Base-by-base conservation (phyloP, 2,888 invertebrate species). In the Drosophila pullipes region DNA sequence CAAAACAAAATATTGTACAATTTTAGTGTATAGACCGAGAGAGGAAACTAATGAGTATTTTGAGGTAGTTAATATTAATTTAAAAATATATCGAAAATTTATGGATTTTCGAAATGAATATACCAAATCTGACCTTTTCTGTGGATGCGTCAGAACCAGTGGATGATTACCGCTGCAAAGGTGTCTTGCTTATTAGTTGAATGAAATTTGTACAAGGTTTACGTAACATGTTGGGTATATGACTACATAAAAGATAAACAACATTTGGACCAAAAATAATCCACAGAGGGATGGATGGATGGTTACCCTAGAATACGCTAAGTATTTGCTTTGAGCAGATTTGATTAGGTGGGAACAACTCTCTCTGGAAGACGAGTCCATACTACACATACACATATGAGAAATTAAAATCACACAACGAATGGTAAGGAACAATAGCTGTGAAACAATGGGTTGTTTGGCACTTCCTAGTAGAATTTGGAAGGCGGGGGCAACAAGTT, bases 151-250 rank as follows among this genome's bases (percentile, higher is more conserved):
- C 83, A 91, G 90, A 90, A 91, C 91, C 87, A 90, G 82, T 81
- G 92, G 92, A 92, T 93, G 93, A 89, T 91, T 91, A 84, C 89
- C 91, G 93, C 93, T 93, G 93, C 91, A 93, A 92, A 91, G 88
- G 85, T 90, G 89, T 83, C 91, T 85, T 84, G 74, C 78, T 62
- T 57, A 85, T 80, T 85, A 83, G 72, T 82, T 74, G 59, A 70
- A 69, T 74, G 53, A 61, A 59, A 30, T 13, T 13, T 74, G 39
- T n/a, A 59, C n/a, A 69, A 53, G 11, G 53, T 16, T 53, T 58
- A 22, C 30, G 28, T 57, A 54, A 35, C 35, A 25, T 13, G 0
- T 35, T 2, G 35, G 35, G 0, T 35, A 63, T 69, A 71, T 76
- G 35, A 70, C 55, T 44, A 69, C 61, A 75, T 44, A 39, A 37